A percentile compares a stretch with the other conserved stretches of the same genome.
phyloP scores from a whole-genome alignment of 1,140 invertebrate species.

The Protaetia brevitarsis region DNA sequence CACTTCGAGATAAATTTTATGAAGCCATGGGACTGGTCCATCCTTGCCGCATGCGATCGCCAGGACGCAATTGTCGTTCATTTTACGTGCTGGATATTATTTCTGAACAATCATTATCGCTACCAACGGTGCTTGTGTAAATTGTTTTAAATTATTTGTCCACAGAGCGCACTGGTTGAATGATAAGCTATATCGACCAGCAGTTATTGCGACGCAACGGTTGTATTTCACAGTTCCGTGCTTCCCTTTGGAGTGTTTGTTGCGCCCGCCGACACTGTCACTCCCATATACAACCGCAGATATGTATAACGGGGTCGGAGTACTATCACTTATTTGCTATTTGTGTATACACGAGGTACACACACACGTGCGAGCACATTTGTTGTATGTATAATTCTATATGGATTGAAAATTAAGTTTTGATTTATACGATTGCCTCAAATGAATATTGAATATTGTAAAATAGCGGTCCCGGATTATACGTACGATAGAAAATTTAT shows the following conservation, averaged over 20 bases:
- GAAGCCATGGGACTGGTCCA: no score
- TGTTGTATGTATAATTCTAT: conserved; percentile 24
- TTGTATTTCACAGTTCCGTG: conserved; percentile 11
- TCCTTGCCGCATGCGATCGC: neutral
- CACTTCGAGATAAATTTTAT: conserved; percentile 8
- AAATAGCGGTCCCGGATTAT: conserved; percentile 14
- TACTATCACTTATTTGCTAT: neutral
- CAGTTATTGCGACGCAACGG: conserved; percentile 8
- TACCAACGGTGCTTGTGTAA: neutral
- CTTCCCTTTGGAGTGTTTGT: neutral
- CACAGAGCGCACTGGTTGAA: neutral
- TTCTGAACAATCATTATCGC: neutral
- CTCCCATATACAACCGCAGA: neutral
- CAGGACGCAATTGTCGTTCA: neutral
- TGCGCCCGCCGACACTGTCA: neutral
- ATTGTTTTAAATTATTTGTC: conserved; percentile 14
- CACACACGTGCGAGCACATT: no score
- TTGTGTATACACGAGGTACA: no score
- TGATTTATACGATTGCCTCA: conserved; percentile 33
- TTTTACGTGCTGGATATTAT: no score
- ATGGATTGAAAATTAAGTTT: conserved; percentile 35
- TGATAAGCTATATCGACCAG: conserved; percentile 5
- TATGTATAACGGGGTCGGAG: neutral
- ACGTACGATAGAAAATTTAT: conserved; percentile 16
- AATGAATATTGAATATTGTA: conserved; percentile 28